Percentiles rank a stretch among this genome's conserved stretches.
These are phyloP conservation scores for Notothenia rossii DNA, from an alignment of 2,113 vertebrate genomes.

Conservation along the genomic window DNA sequence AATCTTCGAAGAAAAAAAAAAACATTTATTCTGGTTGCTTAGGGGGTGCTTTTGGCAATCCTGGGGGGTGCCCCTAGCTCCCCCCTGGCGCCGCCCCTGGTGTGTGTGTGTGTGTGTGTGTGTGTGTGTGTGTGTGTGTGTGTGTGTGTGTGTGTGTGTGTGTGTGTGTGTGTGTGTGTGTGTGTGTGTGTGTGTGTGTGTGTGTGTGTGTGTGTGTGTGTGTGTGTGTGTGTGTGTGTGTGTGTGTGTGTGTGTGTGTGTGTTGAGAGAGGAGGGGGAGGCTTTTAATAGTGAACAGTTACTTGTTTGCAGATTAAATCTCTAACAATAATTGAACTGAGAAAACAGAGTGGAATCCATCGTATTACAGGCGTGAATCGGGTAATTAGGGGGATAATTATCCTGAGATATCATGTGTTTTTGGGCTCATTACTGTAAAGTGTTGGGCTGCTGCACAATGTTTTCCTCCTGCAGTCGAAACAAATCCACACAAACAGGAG, in stretches of 20 bases:
- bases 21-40: too few relatives aligned
- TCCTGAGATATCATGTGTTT: conserved; percentile 55
- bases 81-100: too few relatives aligned
- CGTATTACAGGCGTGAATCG: conserved; percentile 30
- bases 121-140: neutral
- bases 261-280: neutral
- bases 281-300: conserved; percentile 9
- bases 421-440: conserved; percentile 55
- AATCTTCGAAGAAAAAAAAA: too few relatives aligned
- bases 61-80: too few relatives aligned
- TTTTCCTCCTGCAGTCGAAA: neutral
- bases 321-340: conserved; percentile 41
- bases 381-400: conserved; percentile 52
- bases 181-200: conserved; percentile 1
- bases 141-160: neutral
- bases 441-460: conserved; percentile 16
- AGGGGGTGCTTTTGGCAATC: too few relatives aligned
- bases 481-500: conserved; percentile 9
- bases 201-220: neutral
- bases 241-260: neutral
- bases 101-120: neutral
- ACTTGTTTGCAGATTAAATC: conserved; percentile 31
- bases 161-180: neutral
- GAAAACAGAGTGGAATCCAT: conserved; percentile 37
- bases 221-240: neutral